Base-by-base conservation (phyloP, 2,888 invertebrate genomes). In the Eucriotettix oculatus region DNA sequence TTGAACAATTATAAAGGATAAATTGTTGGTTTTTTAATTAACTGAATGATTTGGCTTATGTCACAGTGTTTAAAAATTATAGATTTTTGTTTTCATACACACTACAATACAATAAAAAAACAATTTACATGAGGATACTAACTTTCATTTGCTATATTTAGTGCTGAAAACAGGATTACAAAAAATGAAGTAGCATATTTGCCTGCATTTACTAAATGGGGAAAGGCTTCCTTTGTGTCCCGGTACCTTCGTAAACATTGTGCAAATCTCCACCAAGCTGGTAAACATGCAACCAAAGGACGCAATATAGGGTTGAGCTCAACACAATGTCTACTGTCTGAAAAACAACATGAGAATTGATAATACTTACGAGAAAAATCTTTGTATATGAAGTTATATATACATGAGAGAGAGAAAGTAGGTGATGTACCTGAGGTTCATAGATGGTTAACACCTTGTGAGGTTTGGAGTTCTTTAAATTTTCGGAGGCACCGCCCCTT, bases 261-360 rank as follows among this genome's bases (percentile, higher is more conserved):
- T 56, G 87, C 85, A 72, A 90, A 90, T 61, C 91, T 84, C 69
- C 88, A 86, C 83, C 87, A 90, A 2, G 90, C 90, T 1, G 91
- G 91, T 62, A 92, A 76, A 68, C 87, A 84, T 63, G 85, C 82
- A 7, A 91, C 84, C 57, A 90, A 72, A 1, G 87, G 84, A 54
- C 80, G 72, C 56, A 79, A 70, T 54, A 78, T 69, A 57, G 75
- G 78, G 59, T 74, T 73, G 60, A 71, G 71, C 60, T 75, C 74
- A 67, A 76, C 76, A 68, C 80, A 81, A 58, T 71, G 69, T 54
- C 72, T 68, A 41, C 75, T 76, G 68, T 76, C 80, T 80, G 65
- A 48, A 67, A 62, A 43, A 40, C 1, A 9, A 56, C 41, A 40
- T 16, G 16, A 12, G 2, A 48, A 48, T 3, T 48, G 48, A 48